These are phyloP conservation scores for Mungos mungo DNA, from an alignment of 2,113 vertebrate genomes.

Conservation along the genomic window DNA sequence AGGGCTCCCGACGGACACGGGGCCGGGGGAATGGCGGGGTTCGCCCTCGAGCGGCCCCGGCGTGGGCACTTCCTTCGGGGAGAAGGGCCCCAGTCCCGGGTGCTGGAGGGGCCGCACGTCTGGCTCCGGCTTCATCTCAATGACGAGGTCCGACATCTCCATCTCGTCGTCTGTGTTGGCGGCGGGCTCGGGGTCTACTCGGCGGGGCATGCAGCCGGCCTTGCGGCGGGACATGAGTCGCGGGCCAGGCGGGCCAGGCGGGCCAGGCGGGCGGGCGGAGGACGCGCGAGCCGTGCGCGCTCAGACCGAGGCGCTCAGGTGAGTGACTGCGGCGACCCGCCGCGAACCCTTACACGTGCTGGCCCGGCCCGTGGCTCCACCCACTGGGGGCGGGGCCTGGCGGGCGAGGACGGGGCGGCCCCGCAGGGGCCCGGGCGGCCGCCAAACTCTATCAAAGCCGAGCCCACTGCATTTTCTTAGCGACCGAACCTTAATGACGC, in stretches of 20 bases:
- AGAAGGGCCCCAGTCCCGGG: not conserved
- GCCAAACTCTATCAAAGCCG: not conserved
- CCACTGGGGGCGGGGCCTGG: constrained; percentile 44
- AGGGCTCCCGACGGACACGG: not conserved
- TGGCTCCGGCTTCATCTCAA: constrained; percentile 66
- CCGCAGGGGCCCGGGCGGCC: not conserved
- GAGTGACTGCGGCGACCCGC: constrained; percentile 73
- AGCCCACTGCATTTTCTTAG: not conserved
- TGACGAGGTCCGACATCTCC: constrained; percentile 67
- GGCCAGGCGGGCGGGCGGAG: constrained; percentile 2
- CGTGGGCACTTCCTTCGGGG: not conserved
- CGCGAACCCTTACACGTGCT: constrained; percentile 78
- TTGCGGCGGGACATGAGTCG: constrained; percentile 79
- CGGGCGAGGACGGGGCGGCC: not conserved
- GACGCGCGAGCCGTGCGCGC: not conserved
- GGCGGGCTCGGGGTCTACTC: constrained; percentile 53
- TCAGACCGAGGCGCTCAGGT: constrained; percentile 56
- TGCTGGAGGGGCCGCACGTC: constrained; percentile 33
- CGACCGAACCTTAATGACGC: not conserved
- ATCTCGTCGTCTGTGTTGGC: constrained; percentile 49
- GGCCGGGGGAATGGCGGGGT: not conserved
- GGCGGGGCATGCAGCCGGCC: constrained; percentile 76
- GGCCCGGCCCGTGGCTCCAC: constrained; percentile 54
- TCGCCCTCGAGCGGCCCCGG: not conserved
- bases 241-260: not conserved